Base-by-base conservation (phyloP, 2,888 invertebrate species). In the Ichneumoninae sp. region DNA sequence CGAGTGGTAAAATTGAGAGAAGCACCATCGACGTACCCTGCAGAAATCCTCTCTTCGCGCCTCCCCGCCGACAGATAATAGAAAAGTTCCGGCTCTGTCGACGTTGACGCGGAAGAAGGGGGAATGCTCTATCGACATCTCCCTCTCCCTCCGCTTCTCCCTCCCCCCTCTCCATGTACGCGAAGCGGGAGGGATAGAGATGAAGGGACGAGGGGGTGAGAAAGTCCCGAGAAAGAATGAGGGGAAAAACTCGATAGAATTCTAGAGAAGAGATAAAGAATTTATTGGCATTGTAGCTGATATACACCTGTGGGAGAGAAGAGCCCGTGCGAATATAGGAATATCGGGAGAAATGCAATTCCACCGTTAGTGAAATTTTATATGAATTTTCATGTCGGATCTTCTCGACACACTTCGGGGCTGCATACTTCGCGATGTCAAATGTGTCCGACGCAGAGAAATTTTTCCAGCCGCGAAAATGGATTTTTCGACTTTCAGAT, bases 1-100 rank as follows among this genome's bases (percentile, higher is more conserved):
- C 57, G 57, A 69, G 70, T 70, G 63, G 69, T 69, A 70, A 75
- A 75, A 75, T 75, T 75, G 81, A 70, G 69, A 75, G 54, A 66
- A 22, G 66, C 30, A 40, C 30, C 19, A 30, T 63, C 47, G 57
- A 40, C 22, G 60, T n/a, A 22, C 57, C 26, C 30, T 26, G 33
- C 47, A 30, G 65, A 76, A 66, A 76, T 76, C 66, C 75, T 66
- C 75, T 65, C 75, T 65, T 66, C 63, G 40, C 75, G 74, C 73
- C 36, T 81, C 77, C 44, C 69, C 36, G 33, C 60, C 69, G 75
- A 65, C 75, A 36, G 81, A 81, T 81, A 81, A 81, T 81, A 81
- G 81, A 81, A 81, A 81, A 81, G 81, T 81, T 81, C 69, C 81
- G 44, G 52, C 75, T 63, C 63, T 63, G 30, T 54, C 69, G 74